Percentiles rank a stretch among this genome's conserved stretches.
These are phyloP conservation scores for Catocala fraxini DNA, from an alignment of 2,888 invertebrate species.

Conservation along the genomic window DNA sequence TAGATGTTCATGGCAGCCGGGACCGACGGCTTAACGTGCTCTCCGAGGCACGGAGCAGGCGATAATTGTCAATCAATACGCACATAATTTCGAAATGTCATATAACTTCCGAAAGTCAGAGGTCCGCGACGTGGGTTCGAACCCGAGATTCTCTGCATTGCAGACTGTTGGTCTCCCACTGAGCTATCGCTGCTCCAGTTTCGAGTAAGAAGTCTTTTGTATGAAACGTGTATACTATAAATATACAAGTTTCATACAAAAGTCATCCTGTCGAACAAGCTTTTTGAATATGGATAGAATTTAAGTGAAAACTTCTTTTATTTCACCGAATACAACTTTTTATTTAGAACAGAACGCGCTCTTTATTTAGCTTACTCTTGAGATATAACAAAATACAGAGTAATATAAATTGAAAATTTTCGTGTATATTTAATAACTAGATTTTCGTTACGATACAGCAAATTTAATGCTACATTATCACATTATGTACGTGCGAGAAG, in stretches of 20 bases:
- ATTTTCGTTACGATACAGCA: background rate
- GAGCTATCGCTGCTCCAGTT: too few relatives aligned
- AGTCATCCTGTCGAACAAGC: too few relatives aligned
- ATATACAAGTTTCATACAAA: background rate
- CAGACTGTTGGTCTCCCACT: too few relatives aligned
- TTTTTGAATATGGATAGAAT: background rate
- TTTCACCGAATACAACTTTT: background rate
- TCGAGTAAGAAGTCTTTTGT: background rate
- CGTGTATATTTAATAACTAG: background rate
- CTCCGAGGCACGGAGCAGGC: too few relatives aligned
- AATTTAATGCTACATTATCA: background rate
- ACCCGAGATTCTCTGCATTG: too few relatives aligned
- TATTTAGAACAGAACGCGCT: background rate
- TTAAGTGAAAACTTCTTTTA: background rate
- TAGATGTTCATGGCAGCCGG: too few relatives aligned
- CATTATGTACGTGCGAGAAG: background rate
- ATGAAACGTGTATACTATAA: too few relatives aligned
- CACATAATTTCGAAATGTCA: too few relatives aligned
- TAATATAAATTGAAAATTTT: background rate
- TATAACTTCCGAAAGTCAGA: too few relatives aligned
- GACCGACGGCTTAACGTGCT: too few relatives aligned
- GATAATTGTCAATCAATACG: too few relatives aligned
- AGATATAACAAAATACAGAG: background rate
- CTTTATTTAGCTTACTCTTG: background rate
- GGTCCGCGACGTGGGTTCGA: too few relatives aligned